These are phyloP conservation scores for Apomyelois bistriatella DNA, from an alignment of 2,888 invertebrate species.

Conservation along the genomic window DNA sequence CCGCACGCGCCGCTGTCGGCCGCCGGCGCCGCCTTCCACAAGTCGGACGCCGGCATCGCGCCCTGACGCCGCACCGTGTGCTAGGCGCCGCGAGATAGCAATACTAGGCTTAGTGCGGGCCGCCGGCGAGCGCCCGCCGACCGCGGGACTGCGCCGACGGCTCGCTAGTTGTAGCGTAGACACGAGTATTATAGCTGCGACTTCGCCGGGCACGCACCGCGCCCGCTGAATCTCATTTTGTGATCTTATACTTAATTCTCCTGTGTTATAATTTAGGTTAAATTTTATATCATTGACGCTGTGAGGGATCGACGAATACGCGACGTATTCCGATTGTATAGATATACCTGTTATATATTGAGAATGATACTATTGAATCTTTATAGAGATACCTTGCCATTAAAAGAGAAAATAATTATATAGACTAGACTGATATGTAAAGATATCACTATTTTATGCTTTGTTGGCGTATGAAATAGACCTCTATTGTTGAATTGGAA, in stretches of 20 bases:
- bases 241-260: conserved; percentile 81
- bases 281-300: conserved; percentile 80
- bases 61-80: conserved; percentile 86
- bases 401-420: conserved; percentile 74
- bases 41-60: conserved; percentile 89
- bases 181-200: conserved; percentile 74
- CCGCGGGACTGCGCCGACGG: conserved; percentile 33
- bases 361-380: conserved; percentile 76
- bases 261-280: conserved; percentile 81
- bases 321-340: conserved; percentile 72
- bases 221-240: conserved; percentile 80
- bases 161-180: conserved; percentile 76
- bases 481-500: conserved; percentile 68
- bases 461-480: conserved; percentile 75
- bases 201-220: conserved; percentile 69
- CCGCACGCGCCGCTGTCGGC: conserved; percentile 74
- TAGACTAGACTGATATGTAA: conserved; percentile 80
- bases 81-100: conserved; percentile 76
- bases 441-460: conserved; percentile 80
- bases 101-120: conserved; percentile 78
- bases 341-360: conserved; percentile 77
- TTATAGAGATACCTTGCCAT: conserved; percentile 79
- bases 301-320: conserved; percentile 72
- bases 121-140: conserved; percentile 30
- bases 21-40: conserved; percentile 84